A percentile compares a stretch with the other conserved stretches of the same genome.
These are phyloP conservation scores for Brachionus rotundiformis DNA, from an alignment of 1,140 invertebrate species.

Conservation along the genomic window DNA sequence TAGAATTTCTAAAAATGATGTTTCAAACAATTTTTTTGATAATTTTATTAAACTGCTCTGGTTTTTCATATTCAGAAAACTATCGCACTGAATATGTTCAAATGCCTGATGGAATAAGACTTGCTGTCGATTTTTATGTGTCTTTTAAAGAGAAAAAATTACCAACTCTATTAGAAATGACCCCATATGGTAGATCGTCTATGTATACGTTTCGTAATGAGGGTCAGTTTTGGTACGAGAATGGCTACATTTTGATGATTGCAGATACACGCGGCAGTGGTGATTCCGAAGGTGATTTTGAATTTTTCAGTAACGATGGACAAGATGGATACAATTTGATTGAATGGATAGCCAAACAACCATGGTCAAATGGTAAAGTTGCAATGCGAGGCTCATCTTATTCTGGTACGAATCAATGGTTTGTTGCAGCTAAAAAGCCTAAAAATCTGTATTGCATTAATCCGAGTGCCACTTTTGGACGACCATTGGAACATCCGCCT, in stretches of 20 bases:
- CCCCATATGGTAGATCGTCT: neutral
- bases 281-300: neutral
- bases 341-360: slow-evolving; percentile 26
- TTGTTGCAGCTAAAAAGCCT: slow-evolving; percentile 19
- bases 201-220: neutral
- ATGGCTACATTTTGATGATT: slow-evolving; percentile 30
- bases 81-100: slow-evolving; percentile 1
- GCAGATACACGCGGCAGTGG: slow-evolving; percentile 37
- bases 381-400: slow-evolving; percentile 44
- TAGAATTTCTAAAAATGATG: too few relatives aligned
- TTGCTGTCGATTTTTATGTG: neutral
- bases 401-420: slow-evolving; percentile 49
- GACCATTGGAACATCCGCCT: neutral
- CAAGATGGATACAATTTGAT: slow-evolving; percentile 36
- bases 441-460: slow-evolving; percentile 5
- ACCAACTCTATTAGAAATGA: slow-evolving; percentile 15
- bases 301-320: neutral
- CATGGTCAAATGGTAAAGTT: slow-evolving; percentile 39
- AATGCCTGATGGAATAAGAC: slow-evolving; percentile 16
- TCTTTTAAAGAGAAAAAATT: neutral
- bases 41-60: too few relatives aligned
- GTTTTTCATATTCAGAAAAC: too few relatives aligned
- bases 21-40: too few relatives aligned
- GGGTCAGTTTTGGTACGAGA: neutral
- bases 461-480: neutral